Percentiles rank a stretch among this genome's conserved stretches.
Evolutionary conservation across 92 coral and sea anemone species (phyloP).

Genomic region (Meandrina meandrites): DNA sequence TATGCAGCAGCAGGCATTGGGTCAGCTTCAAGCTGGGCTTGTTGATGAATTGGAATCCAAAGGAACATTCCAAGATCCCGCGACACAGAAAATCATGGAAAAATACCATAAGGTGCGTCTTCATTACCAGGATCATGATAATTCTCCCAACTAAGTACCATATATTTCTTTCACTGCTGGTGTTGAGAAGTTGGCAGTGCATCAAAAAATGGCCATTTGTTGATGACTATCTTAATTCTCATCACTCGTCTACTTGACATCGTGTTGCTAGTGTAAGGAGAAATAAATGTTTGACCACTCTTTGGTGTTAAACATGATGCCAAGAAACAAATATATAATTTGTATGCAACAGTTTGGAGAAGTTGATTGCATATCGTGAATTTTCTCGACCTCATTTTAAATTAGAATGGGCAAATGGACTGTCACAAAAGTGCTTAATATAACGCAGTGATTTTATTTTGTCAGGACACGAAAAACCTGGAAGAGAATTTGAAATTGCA

Average conservation of each 20-base stretch:
- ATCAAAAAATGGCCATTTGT: neutral
- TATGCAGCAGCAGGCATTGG: constrained; percentile 86
- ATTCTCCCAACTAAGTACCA: too few relatives aligned
- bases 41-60: constrained; percentile 92
- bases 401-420: too few relatives aligned
- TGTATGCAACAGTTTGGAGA: too few relatives aligned
- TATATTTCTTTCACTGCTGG: too few relatives aligned
- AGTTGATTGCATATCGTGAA: too few relatives aligned
- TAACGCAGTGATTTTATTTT: neutral
- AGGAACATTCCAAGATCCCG: constrained; percentile 87
- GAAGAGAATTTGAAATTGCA: constrained; percentile 77
- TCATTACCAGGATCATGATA: neutral
- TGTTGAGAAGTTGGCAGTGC: too few relatives aligned
- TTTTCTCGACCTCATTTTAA: too few relatives aligned
- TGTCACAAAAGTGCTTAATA: too few relatives aligned
- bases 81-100: constrained; percentile 85
- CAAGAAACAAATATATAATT: too few relatives aligned
- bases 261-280: neutral
- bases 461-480: constrained; percentile 81
- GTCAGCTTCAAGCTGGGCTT: constrained; percentile 86
- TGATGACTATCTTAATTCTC: too few relatives aligned
- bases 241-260: too few relatives aligned
- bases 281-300: neutral
- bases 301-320: too few relatives aligned
- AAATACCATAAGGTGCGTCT: constrained; percentile 71